Evolutionary conservation across 2,888 invertebrate genomes (phyloP).

Genomic region (Dasypolia templi): DNA sequence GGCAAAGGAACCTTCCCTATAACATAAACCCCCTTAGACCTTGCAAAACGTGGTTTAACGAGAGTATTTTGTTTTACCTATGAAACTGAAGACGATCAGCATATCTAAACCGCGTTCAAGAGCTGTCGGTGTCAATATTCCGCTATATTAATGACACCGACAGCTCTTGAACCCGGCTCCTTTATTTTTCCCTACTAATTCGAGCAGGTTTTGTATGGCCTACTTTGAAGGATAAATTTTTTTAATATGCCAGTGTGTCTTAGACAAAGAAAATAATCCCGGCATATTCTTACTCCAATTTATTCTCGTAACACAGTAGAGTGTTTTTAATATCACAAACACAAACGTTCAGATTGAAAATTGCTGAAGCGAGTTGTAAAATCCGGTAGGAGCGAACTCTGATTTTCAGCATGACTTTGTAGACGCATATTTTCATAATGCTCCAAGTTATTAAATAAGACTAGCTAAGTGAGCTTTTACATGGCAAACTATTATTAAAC

Average conservation of each 20-base stretch:
- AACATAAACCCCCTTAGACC: not conserved
- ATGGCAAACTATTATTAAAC: not conserved
- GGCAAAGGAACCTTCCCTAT: slow-evolving; percentile 8
- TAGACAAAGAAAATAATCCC: not conserved
- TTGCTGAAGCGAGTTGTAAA: slow-evolving; percentile 56
- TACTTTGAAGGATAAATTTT: not conserved
- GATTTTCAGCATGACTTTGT: slow-evolving; percentile 24
- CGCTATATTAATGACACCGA: too few species aligned
- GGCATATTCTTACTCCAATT: slow-evolving; percentile 24
- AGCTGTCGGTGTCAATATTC: too few species aligned
- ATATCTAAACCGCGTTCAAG: too few species aligned
- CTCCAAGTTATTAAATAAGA: not conserved
- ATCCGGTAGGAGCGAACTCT: slow-evolving; percentile 36
- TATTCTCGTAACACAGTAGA: slow-evolving; percentile 18
- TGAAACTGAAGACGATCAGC: too few species aligned
- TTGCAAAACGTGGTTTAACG: not conserved
- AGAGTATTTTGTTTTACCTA: slow-evolving; percentile 1
- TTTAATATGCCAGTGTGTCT: not conserved
- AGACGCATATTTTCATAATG: not conserved
- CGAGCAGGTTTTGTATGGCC: too few species aligned
- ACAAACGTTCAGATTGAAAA: slow-evolving; percentile 44
- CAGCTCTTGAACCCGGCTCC: too few species aligned
- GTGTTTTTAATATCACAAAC: slow-evolving; percentile 53
- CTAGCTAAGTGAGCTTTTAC: not conserved
- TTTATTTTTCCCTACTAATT: too few species aligned